Percentiles rank a stretch among this genome's conserved stretches.
Evolutionary conservation across 2,888 invertebrate genomes (phyloP).

Genomic region (Tetranychus truncatus): DNA sequence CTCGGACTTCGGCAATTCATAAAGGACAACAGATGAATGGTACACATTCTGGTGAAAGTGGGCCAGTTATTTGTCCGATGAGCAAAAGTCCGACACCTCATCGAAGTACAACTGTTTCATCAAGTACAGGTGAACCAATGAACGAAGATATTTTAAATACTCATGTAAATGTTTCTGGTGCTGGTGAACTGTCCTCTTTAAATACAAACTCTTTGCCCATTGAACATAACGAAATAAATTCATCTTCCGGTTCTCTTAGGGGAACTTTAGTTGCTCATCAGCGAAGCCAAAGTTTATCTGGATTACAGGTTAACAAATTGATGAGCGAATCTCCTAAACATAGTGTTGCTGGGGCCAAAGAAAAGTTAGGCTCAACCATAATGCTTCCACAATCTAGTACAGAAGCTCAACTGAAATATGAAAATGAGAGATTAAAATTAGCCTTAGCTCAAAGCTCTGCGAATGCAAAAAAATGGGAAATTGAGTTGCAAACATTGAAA

Average conservation of each 20-base stretch:
- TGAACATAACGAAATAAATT: constrained; percentile 22
- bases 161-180: background rate
- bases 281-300: constrained; percentile 35
- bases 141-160: constrained; percentile 6
- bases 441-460: constrained; percentile 90
- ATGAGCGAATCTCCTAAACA: background rate
- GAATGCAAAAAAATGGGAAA: constrained; percentile 97
- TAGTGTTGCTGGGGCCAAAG: constrained; percentile 43
- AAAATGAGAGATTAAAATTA: constrained; percentile 84
- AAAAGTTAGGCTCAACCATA: constrained; percentile 35
- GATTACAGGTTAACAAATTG: constrained; percentile 30
- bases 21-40: constrained; percentile 22
- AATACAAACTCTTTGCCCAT: background rate
- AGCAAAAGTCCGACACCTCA: constrained; percentile 17
- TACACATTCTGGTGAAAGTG: background rate
- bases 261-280: constrained; percentile 33
- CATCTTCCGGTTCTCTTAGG: constrained; percentile 17
- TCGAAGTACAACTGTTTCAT: constrained; percentile 6
- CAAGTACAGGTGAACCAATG: background rate
- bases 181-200: background rate
- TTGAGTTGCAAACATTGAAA: constrained; percentile 82
- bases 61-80: constrained; percentile 12
- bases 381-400: constrained; percentile 31
- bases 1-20: constrained; percentile 36
- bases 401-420: constrained; percentile 82